These are phyloP conservation scores for Antennarius striatus DNA, from an alignment of 2,113 vertebrate species.

Conservation along the genomic window DNA sequence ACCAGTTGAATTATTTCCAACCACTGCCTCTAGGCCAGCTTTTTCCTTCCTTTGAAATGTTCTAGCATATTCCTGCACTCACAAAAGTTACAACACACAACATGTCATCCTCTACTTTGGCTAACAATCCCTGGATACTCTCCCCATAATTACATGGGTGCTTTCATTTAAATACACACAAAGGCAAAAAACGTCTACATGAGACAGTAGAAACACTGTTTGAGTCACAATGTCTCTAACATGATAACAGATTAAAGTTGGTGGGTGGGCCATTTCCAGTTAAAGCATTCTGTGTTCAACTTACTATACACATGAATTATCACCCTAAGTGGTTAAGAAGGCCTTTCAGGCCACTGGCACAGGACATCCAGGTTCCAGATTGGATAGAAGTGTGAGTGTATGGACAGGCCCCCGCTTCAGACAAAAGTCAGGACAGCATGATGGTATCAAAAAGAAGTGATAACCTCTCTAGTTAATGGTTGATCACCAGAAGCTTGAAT, in stretches of 20 bases:
- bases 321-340: constrained; percentile 52
- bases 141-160: constrained; percentile 69
- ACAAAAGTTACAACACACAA: constrained; percentile 75
- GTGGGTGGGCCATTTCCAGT: constrained; percentile 68
- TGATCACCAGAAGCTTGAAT: constrained; percentile 76
- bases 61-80: constrained; percentile 76
- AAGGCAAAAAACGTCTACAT: constrained; percentile 63
- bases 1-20: constrained; percentile 74
- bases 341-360: constrained; percentile 70
- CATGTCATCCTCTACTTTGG: constrained; percentile 79
- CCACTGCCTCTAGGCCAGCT: constrained; percentile 67
- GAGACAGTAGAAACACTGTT: constrained; percentile 58
- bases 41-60: constrained; percentile 73
- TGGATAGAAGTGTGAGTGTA: constrained; percentile 60
- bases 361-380: constrained; percentile 62
- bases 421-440: constrained; percentile 74
- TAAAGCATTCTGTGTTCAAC: constrained; percentile 75
- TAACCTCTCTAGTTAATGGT: constrained; percentile 71
- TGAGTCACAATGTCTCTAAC: constrained; percentile 66
- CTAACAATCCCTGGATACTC: constrained; percentile 78
- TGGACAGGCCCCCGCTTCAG: constrained; percentile 80
- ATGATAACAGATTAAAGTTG: constrained; percentile 63
- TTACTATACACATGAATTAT: constrained; percentile 58
- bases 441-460: constrained; percentile 74
- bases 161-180: constrained; percentile 74